Evolutionary conservation across 2,888 invertebrate genomes (phyloP), one percentile per base, ranked within the genome.

Genomic region (Helobdella robusta): DNA sequence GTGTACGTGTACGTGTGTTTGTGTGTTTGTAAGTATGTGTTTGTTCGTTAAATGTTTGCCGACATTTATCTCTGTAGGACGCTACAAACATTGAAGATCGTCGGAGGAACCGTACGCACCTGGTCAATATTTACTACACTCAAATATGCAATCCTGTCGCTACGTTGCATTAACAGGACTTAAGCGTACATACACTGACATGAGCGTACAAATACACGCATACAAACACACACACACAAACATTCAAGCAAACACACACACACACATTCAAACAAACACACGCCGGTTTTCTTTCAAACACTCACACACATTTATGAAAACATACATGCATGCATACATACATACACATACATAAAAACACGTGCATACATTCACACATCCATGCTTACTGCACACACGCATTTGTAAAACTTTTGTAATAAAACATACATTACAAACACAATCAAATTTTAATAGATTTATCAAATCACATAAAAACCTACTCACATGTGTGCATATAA

Each of bases 211-310:
- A 5, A 50, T 25, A 50, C 50, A 50, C 50, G 25, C 50, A 50
- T 4, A 50, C 50, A 50, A n/a, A 50, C 50, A 50, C 50, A 50
- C 50, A 50, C 50, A 50, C 50, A 50, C 50, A 50, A 5, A 50
- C 50, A 50, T 25, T 23, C 50, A 50, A n/a, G n/a, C n/a, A 50
- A n/a, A 50, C 50, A 50, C 50, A 50, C 50, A 50, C 50, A 50
- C 50, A 50, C 50, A 50, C 50, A 50, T 4, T 23, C 50, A 50
- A n/a, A 50, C 50, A 50, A n/a, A 50, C 5, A 50, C 50, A 50
- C 50, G 25, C 50, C n/a, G 20, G 25, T 25, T 23, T 25, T 23
- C 50, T 23, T 25, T 23, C 50, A 50, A n/a, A 50, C 50, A 50
- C 50, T 23, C 50, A 50, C 50, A 50, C 50, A 50, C 50, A 50